Evolutionary conservation across 1,140 invertebrate genomes (phyloP).

Genomic region (Lepidurus packardi): DNA sequence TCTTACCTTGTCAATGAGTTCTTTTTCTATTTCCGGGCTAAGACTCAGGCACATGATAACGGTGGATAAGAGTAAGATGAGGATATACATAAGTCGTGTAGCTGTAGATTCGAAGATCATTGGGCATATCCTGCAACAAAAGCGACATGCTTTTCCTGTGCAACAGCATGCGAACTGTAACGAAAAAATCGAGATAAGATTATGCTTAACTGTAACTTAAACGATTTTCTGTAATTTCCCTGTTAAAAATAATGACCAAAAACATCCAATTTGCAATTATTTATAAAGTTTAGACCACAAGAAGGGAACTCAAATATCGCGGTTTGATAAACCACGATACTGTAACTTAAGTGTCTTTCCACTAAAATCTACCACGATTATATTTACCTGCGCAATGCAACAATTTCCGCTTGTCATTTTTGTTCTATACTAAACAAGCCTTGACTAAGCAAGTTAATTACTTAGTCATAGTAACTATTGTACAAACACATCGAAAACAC

Average conservation of each 20-base stretch:
- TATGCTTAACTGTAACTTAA: background rate
- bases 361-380: background rate
- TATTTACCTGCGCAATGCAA: conserved; percentile 25
- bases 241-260: background rate
- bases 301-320: too few species aligned
- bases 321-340: too few species aligned
- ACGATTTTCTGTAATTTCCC: background rate
- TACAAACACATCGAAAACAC: background rate
- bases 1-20: conserved; percentile 45
- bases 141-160: conserved; percentile 46
- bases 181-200: background rate
- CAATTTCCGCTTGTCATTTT: conserved; percentile 22
- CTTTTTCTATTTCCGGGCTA: conserved; percentile 43
- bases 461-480: background rate
- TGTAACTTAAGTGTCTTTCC: background rate
- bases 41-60: conserved; percentile 48
- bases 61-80: conserved; percentile 45
- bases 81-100: conserved; percentile 48
- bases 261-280: too few species aligned
- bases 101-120: conserved; percentile 48
- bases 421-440: background rate
- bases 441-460: background rate
- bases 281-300: too few species aligned
- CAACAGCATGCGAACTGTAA: conserved; percentile 48
- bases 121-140: conserved; percentile 46